Percentiles rank a stretch among this genome's conserved stretches.
phyloP scores from a whole-genome alignment of 2,888 invertebrate genomes.

The Archips xylosteana region DNA sequence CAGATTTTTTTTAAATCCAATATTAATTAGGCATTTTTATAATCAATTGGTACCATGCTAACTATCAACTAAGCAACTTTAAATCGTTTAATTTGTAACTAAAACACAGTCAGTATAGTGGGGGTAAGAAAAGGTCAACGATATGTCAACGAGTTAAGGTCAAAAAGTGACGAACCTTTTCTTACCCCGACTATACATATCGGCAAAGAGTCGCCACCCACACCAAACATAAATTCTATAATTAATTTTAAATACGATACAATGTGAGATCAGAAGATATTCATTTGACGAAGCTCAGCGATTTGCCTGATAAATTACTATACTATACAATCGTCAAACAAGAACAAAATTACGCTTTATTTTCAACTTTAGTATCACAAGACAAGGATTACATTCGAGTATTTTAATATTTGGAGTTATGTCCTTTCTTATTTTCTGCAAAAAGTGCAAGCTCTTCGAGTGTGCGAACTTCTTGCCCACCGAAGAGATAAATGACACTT shows the following conservation, averaged over 20 bases:
- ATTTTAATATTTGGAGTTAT: background rate
- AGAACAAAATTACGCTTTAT: conserved; percentile 32
- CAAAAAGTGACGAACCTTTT: no score
- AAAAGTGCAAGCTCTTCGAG: conserved; percentile 46
- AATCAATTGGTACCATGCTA: no score
- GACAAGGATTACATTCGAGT: background rate
- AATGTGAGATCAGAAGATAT: conserved; percentile 62
- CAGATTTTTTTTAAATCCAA: no score
- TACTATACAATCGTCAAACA: conserved; percentile 61
- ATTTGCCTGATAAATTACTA: conserved; percentile 76
- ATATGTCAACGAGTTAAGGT: no score
- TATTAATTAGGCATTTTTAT: no score
- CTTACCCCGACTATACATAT: no score
- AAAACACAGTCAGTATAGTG: background rate
- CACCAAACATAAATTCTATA: conserved; percentile 54
- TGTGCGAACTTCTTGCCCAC: conserved; percentile 62
- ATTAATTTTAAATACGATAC: conserved; percentile 61
- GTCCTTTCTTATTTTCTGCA: background rate
- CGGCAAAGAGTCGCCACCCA: conserved; percentile 48
- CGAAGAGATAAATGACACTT: conserved; percentile 62
- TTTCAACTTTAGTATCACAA: background rate
- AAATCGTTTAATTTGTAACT: background rate
- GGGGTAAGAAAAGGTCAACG: no score
- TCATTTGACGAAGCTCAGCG: conserved; percentile 71
- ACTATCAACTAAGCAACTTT: no score